These are phyloP conservation scores for Hypomecis punctinalis DNA, from an alignment of 2,888 invertebrate species.

Conservation along the genomic window DNA sequence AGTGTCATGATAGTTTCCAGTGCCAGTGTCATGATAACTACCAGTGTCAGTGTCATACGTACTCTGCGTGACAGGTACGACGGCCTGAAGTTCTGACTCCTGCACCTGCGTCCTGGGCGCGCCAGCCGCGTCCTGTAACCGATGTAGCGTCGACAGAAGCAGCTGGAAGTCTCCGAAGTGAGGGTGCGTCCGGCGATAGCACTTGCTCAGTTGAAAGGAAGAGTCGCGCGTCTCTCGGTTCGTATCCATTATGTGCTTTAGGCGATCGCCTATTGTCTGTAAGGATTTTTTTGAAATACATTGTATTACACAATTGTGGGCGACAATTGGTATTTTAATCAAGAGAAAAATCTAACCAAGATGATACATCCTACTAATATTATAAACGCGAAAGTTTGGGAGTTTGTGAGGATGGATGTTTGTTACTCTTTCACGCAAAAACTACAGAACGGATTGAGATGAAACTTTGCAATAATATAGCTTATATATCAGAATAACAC, in stretches of 20 bases:
- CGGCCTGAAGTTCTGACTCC: conserved; percentile 50
- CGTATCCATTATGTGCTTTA: conserved; percentile 46
- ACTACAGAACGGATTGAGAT: too few relatives aligned
- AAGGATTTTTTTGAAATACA: too few relatives aligned
- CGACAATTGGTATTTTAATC: not conserved
- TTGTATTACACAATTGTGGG: too few relatives aligned
- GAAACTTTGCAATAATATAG: too few relatives aligned
- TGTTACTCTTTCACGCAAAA: too few relatives aligned
- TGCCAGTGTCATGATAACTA: too few relatives aligned
- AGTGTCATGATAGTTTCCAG: too few relatives aligned
- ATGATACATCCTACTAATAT: too few relatives aligned
- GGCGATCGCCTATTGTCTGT: conserved; percentile 59
- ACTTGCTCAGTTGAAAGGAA: conserved; percentile 51
- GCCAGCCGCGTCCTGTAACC: conserved; percentile 55
- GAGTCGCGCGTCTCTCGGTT: conserved; percentile 27
- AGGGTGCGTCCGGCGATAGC: conserved; percentile 61
- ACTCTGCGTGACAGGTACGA: conserved; percentile 39
- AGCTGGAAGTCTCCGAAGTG: conserved; percentile 70
- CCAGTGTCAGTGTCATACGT: conserved; percentile 14
- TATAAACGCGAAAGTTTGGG: too few relatives aligned
- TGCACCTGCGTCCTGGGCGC: conserved; percentile 50
- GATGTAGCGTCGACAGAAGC: conserved; percentile 59
- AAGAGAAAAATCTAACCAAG: not conserved
- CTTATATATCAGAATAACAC: too few relatives aligned
- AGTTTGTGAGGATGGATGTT: too few relatives aligned